Base-by-base conservation (phyloP, 2,797 vertebrate genomes). In the Mallotus villosus region DNA sequence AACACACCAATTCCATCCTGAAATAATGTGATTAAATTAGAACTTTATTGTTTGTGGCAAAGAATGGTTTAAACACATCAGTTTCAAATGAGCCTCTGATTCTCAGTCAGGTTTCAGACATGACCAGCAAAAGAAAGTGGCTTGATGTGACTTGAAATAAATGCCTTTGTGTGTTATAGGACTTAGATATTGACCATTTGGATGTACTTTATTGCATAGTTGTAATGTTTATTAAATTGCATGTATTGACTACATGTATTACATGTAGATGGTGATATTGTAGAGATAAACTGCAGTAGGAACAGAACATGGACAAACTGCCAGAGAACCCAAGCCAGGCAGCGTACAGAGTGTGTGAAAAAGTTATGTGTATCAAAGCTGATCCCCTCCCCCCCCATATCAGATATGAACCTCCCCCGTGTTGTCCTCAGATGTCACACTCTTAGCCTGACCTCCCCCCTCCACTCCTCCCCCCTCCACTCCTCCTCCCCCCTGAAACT, bases 321-420 rank as follows among this genome's bases (percentile, higher is more conserved):
- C 17, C 72, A 69, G 55, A 3, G 5, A 16, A 63, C 55, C 64
- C 29, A 67, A 53, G 64, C n/a, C 22, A 5, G n/a, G 16, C 16
- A n/a, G 3, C 51, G 51, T 5, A n/a, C 17, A 19, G 51, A n/a
- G 3, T 71, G 57, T 84, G 89, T 73, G 80, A 88, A 71, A 72
- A 17, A 34, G 22, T 32, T 9, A 1, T 91, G 78, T 90, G 87
- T 86, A 70, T 82, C 67, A 60, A 86, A 86, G 80, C 85, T 85
- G 87, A 46, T 46, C 1, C 21, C 9, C n/a, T n/a, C 59, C 60
- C 60, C 24, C 21, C 64, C 46, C 60, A 62, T 25, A 29, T 92
- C 84, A 94, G 87, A 94, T 92, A 51, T 86, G 90, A n/a, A 94
- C 81, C 76, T 93, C 91, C 57, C 84, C 90, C 73, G 27, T 88